Evolutionary conservation across 2,888 invertebrate genomes (phyloP), one percentile per base, ranked within the genome.

Genomic region (Ectemnius lituratus): DNA sequence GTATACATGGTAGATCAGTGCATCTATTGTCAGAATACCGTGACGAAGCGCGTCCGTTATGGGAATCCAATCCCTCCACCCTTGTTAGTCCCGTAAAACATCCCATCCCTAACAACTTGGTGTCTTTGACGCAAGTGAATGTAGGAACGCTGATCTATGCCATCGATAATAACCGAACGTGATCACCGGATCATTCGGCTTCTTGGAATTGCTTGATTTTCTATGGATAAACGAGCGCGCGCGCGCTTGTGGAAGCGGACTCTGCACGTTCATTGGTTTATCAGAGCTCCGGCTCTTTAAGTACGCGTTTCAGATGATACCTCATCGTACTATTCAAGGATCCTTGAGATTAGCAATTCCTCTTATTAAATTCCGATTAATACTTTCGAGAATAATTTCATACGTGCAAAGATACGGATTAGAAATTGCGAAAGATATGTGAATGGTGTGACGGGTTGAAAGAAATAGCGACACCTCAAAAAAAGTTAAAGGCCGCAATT

Each of bases 401-500:
- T 23, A 23, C 23, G 3, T 23, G 23, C 23, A 23, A 20, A 20
- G 20, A 23, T 3, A 23, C 2, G 23, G 23, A 23, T 23, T 23
- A 23, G 23, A 23, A 23, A 23, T 23, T 23, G 2, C 2, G 23
- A 23, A 23, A 3, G 2, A 23, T 23, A 23, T 23, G 23, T 23
- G 23, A 3, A 3, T 23, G 37, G 8, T 0, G 0, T 37, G 37
- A 37, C 23, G 23, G 23, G 23, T 23, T 23, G 23, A 8, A 11
- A 37, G 11, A 37, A 37, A 37, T 8, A 37, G 37, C 37, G 37
- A 37, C 8, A 37, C 61, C 65, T 74, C 59, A 70, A 80, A 82
- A 80, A 81, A 83, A 76, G 73, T 64, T 79, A 78, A 83, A 81
- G 72, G 70, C 72, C 67, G 68, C 83, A 81, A 81, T 83, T 83